These are phyloP conservation scores for Phragmatobia fuliginosa DNA, from an alignment of 2,888 invertebrate genomes.

Conservation along the genomic window DNA sequence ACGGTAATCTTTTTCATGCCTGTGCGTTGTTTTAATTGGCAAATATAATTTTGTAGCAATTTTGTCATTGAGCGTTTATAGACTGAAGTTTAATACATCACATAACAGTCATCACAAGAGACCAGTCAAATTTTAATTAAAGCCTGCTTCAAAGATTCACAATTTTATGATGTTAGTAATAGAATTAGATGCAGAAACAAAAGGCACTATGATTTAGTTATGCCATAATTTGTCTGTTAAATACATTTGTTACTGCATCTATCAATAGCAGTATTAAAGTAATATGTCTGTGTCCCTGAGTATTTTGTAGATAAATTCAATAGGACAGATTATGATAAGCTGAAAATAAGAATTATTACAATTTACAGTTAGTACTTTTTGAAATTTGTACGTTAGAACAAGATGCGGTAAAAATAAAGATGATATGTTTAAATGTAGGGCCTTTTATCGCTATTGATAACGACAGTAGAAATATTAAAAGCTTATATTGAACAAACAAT, in stretches of 20 bases:
- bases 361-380: conserved; percentile 59
- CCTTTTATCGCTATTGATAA: conserved; percentile 6
- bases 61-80: conserved; percentile 64
- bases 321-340: conserved; percentile 65
- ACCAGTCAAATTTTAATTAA: conserved; percentile 52
- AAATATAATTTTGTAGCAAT: conserved; percentile 57
- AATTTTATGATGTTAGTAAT: conserved; percentile 59
- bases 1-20: conserved; percentile 43
- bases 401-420: conserved; percentile 44
- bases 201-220: conserved; percentile 29
- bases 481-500: background rate
- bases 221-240: conserved; percentile 45
- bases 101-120: conserved; percentile 75
- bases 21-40: conserved; percentile 58
- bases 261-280: conserved; percentile 76
- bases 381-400: conserved; percentile 63
- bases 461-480: background rate
- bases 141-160: conserved; percentile 53
- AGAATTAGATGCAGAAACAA: conserved; percentile 65
- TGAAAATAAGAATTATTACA: conserved; percentile 55
- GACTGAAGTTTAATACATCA: conserved; percentile 74
- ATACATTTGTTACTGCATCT: conserved; percentile 68
- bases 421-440: conserved; percentile 20
- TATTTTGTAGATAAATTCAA: conserved; percentile 69
- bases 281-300: conserved; percentile 65